Base-by-base conservation (phyloP, 2,797 vertebrate species). In the Catamblyrhynchus diadema region DNA sequence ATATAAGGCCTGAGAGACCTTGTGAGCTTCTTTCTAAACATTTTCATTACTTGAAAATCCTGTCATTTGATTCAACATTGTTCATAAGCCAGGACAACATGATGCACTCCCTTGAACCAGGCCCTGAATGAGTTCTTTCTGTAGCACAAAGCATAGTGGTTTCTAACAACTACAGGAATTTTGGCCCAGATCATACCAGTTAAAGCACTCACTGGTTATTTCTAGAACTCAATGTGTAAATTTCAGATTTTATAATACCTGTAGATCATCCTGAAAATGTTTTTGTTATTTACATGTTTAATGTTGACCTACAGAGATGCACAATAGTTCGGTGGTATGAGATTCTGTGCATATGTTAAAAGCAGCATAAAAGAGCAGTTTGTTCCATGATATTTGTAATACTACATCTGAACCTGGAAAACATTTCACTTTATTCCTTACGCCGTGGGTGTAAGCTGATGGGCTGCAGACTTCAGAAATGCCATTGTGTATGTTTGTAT, bases 121-220 rank as follows among this genome's bases (percentile, higher is more conserved):
- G 56, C 84, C 65, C 73, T 96, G 95, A 96, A 97, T 95, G 86
- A 91, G 87, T 77, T 90, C 94, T 95, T 95, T 94, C 89, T 97
- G 94, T 89, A 94, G 87, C 89, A 94, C 91, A 92, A 88, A 96
- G 75, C 79, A 67, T 79, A 94, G 89, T 72, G 73, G 65, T 91
- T 96, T 96, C 94, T 91, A 90, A 93, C 85, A 94, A 91, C 62
- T 61, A 70, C 33, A 91, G 82, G 87, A 95, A 93, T 96, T 95
- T 94, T 95, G 92, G 85, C 89, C 45, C 64, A 32, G 74, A 82
- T 84, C 47, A 88, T 59, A 81, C 35, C 81, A 86, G 79, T 81
- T 90, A n/a, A 62, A 86, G 79, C 33, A 81, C 45, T 92, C 54
- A 23, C 25, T 91, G 51, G 39, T 81, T 83, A 73, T 90, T 92